A percentile compares a stretch with the other conserved stretches of the same genome.
Evolutionary conservation across 2,888 invertebrate species (phyloP).

Genomic region (Willowsia nigromaculata): DNA sequence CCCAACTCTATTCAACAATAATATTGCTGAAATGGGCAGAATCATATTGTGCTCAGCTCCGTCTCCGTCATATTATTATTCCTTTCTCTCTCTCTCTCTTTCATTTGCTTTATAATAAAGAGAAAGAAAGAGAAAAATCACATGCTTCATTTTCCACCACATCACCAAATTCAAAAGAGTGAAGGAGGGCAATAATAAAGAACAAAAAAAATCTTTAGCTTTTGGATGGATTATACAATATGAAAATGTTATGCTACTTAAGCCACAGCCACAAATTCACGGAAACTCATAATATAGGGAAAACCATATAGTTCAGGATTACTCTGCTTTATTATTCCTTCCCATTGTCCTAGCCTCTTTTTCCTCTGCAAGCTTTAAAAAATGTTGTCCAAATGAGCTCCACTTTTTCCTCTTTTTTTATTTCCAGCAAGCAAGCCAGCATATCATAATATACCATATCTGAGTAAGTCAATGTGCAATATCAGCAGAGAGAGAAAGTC

Average conservation of each 20-base stretch:
- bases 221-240: conserved; percentile 31
- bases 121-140: conserved; percentile 26
- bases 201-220: conserved; percentile 1
- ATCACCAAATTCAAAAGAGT: conserved; percentile 19
- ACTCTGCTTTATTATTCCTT: not conserved
- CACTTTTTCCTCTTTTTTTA: not conserved
- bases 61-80: not conserved
- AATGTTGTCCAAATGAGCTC: not conserved
- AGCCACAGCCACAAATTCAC: not conserved
- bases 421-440: not conserved
- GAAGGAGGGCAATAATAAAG: conserved; percentile 24
- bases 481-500: conserved; percentile 15
- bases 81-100: not conserved
- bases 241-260: conserved; percentile 32
- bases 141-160: conserved; percentile 45
- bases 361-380: not conserved
- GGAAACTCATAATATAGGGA: not conserved
- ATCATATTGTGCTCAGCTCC: conserved; percentile 15
- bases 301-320: conserved; percentile 8
- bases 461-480: not conserved
- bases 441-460: not conserved
- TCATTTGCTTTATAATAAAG: not conserved
- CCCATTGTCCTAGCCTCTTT: not conserved
- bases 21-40: conserved; percentile 19
- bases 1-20: not conserved